Evolutionary conservation across 2,888 invertebrate genomes (phyloP).

Genomic region (Panopea generosa): DNA sequence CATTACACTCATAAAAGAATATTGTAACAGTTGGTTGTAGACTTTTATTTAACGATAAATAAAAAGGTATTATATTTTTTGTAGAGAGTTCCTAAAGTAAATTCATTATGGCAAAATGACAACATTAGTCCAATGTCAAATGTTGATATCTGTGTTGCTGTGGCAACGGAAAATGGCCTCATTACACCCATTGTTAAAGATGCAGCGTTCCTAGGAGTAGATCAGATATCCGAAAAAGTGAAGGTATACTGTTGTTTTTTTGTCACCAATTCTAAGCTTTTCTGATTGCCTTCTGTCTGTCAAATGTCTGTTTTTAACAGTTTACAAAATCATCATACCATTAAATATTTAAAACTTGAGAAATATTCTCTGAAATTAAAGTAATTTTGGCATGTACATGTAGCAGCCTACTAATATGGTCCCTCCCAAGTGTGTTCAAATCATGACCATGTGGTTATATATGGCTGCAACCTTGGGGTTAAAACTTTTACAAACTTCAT

Average conservation of each 20-base stretch:
- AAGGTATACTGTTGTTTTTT: conserved; percentile 86
- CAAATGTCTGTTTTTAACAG: neutral
- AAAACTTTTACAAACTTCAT: too few species aligned
- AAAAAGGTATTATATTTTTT: conserved; percentile 26
- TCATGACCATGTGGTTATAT: too few species aligned
- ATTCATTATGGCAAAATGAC: conserved; percentile 82
- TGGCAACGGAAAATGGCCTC: conserved; percentile 96
- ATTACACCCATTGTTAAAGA: conserved; percentile 98
- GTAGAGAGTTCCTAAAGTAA: conserved; percentile 85
- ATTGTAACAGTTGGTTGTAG: too few species aligned
- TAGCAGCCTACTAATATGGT: too few species aligned
- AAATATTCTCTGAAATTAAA: too few species aligned
- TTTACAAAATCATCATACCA: too few species aligned
- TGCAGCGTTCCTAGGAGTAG: conserved; percentile 90
- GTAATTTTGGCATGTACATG: too few species aligned
- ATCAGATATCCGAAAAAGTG: conserved; percentile 87
- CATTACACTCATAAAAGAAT: too few species aligned
- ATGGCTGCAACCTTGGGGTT: too few species aligned
- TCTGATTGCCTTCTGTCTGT: neutral
- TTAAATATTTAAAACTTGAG: too few species aligned
- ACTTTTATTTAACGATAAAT: neutral
- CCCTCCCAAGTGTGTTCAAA: too few species aligned
- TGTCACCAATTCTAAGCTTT: too few species aligned
- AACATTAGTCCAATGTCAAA: conserved; percentile 54
- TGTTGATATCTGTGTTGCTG: conserved; percentile 98